phyloP scores from a whole-genome alignment of 2,113 vertebrate genomes.

The Rallus limicola region DNA sequence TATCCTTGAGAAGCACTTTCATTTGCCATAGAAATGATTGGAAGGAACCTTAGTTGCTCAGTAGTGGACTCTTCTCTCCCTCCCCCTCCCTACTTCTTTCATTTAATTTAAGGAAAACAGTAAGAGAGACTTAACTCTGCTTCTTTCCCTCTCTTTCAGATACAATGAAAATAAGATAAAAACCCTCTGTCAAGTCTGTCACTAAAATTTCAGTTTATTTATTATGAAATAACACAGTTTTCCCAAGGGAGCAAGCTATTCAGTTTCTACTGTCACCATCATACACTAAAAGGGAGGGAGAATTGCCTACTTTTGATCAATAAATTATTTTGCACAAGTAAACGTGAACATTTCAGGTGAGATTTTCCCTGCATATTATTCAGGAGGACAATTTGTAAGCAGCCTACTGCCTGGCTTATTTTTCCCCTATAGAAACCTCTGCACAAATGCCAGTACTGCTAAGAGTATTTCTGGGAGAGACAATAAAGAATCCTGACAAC shows the following conservation, averaged over 20 bases:
- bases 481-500: conserved; percentile 31
- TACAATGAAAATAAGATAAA: conserved; percentile 55
- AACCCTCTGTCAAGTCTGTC: conserved; percentile 29
- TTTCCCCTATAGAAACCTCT: background rate
- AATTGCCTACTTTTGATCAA: conserved; percentile 12
- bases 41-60: background rate
- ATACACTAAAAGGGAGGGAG: background rate
- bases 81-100: background rate
- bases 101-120: conserved; percentile 9
- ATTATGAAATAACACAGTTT: conserved; percentile 54
- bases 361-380: background rate
- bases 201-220: conserved; percentile 61
- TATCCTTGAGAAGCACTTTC: conserved; percentile 21
- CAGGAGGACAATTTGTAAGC: conserved; percentile 42
- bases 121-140: background rate
- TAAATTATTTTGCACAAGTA: conserved; percentile 6
- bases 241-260: conserved; percentile 20
- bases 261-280: conserved; percentile 17
- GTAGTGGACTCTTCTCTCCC: background rate
- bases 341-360: conserved; percentile 6
- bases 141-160: background rate
- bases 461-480: background rate
- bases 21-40: background rate
- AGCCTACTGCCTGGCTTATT: background rate
- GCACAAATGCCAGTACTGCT: background rate